phyloP scores from a whole-genome alignment of 1,140 invertebrate species.

The Monomorium pharaonis region DNA sequence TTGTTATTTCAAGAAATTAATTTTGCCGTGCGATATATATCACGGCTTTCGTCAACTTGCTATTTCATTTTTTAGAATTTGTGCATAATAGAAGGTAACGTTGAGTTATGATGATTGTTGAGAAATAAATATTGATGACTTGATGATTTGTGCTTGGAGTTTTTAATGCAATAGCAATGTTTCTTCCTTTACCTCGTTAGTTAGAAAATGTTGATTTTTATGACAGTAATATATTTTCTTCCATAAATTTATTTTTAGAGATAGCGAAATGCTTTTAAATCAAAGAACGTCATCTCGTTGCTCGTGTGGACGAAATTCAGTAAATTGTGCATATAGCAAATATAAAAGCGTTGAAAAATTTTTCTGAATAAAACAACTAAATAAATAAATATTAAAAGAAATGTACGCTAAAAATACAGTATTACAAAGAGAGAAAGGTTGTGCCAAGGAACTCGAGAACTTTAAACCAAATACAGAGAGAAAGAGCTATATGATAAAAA shows the following conservation, averaged over 20 bases:
- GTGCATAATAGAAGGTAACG: neutral
- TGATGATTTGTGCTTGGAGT: neutral
- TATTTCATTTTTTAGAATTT: neutral
- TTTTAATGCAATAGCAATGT: neutral
- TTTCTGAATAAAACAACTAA: neutral
- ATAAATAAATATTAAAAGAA: neutral
- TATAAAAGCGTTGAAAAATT: neutral
- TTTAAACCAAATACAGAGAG: neutral
- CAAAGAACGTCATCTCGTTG: neutral
- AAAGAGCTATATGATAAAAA: neutral
- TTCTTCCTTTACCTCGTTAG: neutral
- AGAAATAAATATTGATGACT: conserved; percentile 36
- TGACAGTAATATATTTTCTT: neutral
- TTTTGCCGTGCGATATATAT: neutral
- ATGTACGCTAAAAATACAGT: neutral
- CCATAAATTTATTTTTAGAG: neutral
- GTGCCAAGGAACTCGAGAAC: neutral
- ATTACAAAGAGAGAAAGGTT: neutral
- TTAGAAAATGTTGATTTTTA: neutral
- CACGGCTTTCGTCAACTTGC: neutral
- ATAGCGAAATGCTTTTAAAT: neutral
- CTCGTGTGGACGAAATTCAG: neutral
- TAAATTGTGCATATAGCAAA: neutral
- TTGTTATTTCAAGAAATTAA: neutral
- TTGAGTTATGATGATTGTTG: neutral